Conservation (phyloP, 2,113 vertebrate species). For the Otis tarda region DNA sequence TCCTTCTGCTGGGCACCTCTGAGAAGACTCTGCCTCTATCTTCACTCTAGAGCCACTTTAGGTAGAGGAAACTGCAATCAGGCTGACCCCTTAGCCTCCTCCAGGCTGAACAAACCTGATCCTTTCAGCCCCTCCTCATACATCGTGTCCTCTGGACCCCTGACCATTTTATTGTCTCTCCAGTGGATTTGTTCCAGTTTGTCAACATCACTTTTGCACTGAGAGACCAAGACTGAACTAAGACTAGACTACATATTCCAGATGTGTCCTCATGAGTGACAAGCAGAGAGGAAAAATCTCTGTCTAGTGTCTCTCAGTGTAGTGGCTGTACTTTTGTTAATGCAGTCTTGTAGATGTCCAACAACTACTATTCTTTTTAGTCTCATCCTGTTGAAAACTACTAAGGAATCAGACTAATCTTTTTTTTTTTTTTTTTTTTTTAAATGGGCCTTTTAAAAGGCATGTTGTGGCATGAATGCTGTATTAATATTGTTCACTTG, state of each 20-base stretch:
- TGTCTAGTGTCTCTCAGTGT: background rate
- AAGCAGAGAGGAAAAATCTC: background rate
- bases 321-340: background rate
- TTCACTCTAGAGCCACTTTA: background rate
- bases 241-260: background rate
- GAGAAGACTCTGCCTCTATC: background rate
- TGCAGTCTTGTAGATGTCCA: background rate
- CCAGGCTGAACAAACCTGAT: background rate
- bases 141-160: background rate
- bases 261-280: background rate
- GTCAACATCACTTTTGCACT: background rate
- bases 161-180: background rate
- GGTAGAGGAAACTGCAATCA: background rate
- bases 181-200: background rate
- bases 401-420: background rate
- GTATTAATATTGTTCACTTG: background rate
- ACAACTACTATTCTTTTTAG: background rate
- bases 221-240: background rate
- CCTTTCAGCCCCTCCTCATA: background rate
- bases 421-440: too few relatives aligned
- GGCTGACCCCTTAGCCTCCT: background rate
- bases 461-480: background rate
- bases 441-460: background rate
- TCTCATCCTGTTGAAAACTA: background rate
- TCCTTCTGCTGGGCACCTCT: background rate